A percentile compares a stretch with the other conserved stretches of the same genome.
phyloP scores from a whole-genome alignment of 2,888 invertebrate species.

The Spisula subtruncata region DNA sequence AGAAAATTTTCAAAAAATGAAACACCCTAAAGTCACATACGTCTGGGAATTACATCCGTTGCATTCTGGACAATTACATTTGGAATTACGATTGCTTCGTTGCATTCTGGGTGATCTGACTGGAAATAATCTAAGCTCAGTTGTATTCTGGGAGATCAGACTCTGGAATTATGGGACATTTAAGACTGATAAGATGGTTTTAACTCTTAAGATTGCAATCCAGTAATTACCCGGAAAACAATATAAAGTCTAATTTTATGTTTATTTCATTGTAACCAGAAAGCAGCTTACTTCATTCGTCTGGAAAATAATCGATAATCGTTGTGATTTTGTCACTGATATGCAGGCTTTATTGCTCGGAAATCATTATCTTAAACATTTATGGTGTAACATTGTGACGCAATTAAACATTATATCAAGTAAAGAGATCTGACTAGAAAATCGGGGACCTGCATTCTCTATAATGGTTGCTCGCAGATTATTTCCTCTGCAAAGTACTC shows the following conservation, averaged over 20 bases:
- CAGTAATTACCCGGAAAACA: neutral
- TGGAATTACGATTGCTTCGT: no score
- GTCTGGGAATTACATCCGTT: no score
- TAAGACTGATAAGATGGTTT: neutral
- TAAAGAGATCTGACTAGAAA: neutral
- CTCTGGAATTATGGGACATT: constrained; percentile 3
- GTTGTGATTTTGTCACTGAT: constrained; percentile 1
- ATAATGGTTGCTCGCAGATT: neutral
- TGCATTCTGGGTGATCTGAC: no score
- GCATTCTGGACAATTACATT: no score
- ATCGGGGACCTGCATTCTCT: constrained; percentile 10
- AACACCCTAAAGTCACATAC: no score
- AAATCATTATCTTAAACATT: neutral
- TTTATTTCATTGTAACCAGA: neutral
- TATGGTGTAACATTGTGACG: neutral
- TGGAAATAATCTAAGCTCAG: neutral
- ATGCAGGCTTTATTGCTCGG: neutral
- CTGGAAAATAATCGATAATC: constrained; percentile 4
- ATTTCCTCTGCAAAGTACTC: neutral
- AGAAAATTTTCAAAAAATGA: no score
- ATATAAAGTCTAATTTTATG: neutral
- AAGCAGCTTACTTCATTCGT: neutral
- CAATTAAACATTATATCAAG: neutral
- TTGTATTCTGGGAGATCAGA: neutral
- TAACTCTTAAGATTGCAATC: neutral